phyloP scores from a whole-genome alignment of 2,113 vertebrate genomes.

The Chloebia gouldiae region DNA sequence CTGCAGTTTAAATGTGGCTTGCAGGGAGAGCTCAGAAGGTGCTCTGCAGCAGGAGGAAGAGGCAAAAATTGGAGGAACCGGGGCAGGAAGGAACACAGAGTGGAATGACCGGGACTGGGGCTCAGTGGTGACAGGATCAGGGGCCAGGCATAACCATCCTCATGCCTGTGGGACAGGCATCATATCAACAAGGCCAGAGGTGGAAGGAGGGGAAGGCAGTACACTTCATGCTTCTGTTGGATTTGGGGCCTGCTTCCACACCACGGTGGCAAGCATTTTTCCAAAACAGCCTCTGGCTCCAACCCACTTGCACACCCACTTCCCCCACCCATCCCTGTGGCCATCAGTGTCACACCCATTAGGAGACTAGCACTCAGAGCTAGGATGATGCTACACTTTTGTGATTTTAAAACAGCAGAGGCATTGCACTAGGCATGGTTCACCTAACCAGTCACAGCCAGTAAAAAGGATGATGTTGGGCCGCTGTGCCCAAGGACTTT shows the following conservation, averaged over 20 bases:
- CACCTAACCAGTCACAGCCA: accelerated
- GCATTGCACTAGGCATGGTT: not conserved
- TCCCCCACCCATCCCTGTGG: not conserved
- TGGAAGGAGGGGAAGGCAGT: not conserved
- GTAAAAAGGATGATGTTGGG: accelerated
- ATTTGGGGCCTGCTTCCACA: not conserved
- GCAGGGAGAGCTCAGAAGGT: not conserved
- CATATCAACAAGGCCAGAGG: not conserved
- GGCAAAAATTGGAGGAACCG: slow-evolving; percentile 19
- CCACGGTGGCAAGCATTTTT: accelerated
- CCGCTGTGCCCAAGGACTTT: not conserved
- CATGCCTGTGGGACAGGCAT: accelerated
- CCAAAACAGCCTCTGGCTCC: not conserved
- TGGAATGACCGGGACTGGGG: accelerated
- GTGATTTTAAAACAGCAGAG: not conserved
- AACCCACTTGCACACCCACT: not conserved
- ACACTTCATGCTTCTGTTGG: accelerated
- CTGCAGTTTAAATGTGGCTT: accelerated
- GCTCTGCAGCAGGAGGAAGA: not conserved
- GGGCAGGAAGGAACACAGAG: not conserved
- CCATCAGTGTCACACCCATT: not conserved
- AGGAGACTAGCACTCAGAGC: not conserved
- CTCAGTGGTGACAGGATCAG: not conserved
- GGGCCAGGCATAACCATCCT: not conserved
- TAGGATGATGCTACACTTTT: accelerated